Conservation (phyloP, 2,888 invertebrate genomes). For the Chalcis sispes region DNA sequence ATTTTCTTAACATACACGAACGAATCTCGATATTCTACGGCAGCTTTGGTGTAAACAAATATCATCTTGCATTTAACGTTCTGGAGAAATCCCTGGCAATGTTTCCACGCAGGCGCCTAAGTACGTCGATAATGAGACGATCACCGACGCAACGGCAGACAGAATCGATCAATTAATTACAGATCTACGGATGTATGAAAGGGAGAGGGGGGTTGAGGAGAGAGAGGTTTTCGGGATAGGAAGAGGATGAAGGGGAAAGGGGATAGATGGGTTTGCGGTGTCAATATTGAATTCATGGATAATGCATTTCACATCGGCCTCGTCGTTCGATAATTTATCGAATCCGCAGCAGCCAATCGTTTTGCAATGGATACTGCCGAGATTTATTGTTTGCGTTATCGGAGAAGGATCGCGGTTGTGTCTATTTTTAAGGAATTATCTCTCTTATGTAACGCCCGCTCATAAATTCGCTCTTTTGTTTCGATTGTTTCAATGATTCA, state of each 20-base stretch:
- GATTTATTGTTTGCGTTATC: slow-evolving; percentile 44
- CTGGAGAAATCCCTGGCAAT: too few species aligned
- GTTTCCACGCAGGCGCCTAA: slow-evolving; percentile 16
- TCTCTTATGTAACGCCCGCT: slow-evolving; percentile 19
- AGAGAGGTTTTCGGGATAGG: slow-evolving; percentile 63
- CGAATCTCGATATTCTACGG: too few species aligned
- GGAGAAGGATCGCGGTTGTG: slow-evolving; percentile 6
- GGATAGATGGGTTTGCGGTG: slow-evolving; percentile 65
- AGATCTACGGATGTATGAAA: too few species aligned
- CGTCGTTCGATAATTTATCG: slow-evolving; percentile 53
- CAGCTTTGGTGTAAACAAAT: too few species aligned
- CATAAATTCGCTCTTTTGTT: slow-evolving; percentile 30
- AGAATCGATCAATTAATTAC: slow-evolving; percentile 71
- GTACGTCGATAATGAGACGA: slow-evolving; percentile 51
- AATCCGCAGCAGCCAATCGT: slow-evolving; percentile 36
- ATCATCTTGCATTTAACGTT: too few species aligned
- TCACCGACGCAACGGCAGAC: slow-evolving; percentile 53
- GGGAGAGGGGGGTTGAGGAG: slow-evolving; percentile 40
- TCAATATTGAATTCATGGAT: slow-evolving; percentile 72
- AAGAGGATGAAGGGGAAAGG: not conserved
- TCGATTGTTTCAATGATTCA: not conserved
- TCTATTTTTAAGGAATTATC: not conserved
- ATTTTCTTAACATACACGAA: too few species aligned
- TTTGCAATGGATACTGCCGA: slow-evolving; percentile 40
- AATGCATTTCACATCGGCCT: slow-evolving; percentile 65